Evolutionary conservation across 2,113 vertebrate species (phyloP).

Genomic region (Drymodes brunneopygia): DNA sequence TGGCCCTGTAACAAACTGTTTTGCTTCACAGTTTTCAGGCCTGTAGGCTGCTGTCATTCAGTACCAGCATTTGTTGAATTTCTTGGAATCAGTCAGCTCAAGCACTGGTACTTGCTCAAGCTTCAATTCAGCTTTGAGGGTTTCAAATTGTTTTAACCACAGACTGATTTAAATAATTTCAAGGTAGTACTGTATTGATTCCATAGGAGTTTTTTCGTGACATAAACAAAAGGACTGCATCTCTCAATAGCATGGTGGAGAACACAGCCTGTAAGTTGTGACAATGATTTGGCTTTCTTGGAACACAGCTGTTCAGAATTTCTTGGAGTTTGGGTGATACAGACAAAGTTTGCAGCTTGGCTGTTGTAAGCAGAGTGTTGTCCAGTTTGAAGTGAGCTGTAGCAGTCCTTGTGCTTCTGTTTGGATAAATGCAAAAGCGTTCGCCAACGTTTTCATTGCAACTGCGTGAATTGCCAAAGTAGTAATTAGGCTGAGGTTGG

Average conservation of each 20-base stretch:
- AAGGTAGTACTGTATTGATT: background rate
- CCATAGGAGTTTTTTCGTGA: background rate
- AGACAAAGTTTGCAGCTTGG: background rate
- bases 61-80: background rate
- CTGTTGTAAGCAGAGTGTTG: background rate
- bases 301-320: background rate
- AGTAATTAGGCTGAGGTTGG: conserved; percentile 60
- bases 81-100: background rate
- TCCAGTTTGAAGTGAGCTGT: background rate
- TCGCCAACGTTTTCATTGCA: background rate
- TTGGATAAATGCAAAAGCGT: background rate
- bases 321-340: background rate
- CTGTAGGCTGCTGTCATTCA: background rate
- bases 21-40: background rate
- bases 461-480: background rate
- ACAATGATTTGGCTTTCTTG: background rate
- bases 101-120: background rate
- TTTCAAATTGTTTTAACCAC: background rate
- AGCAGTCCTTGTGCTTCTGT: background rate
- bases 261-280: background rate
- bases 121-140: background rate
- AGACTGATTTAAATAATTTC: background rate
- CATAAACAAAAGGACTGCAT: background rate
- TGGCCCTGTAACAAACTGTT: background rate
- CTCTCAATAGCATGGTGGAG: background rate